phyloP scores from a whole-genome alignment of 2,113 vertebrate species.

The Copsychus sechellarum region DNA sequence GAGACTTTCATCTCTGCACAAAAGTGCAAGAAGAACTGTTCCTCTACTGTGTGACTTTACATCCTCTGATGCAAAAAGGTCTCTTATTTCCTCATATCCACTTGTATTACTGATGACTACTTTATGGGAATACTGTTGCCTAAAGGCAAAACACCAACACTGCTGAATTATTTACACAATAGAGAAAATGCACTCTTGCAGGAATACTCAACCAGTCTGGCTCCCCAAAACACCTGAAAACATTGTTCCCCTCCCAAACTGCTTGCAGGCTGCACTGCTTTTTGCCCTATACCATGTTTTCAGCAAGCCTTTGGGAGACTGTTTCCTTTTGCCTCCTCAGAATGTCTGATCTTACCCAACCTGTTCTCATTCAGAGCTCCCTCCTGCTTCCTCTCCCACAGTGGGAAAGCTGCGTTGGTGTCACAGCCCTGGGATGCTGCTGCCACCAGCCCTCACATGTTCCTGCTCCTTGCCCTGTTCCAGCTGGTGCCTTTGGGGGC shows the following conservation, averaged over 20 bases:
- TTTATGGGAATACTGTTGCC: not conserved
- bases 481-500: not conserved
- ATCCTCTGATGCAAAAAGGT: not conserved
- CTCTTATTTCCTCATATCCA: not conserved
- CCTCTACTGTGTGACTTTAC: not conserved
- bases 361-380: not conserved
- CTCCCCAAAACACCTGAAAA: not conserved
- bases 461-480: not conserved
- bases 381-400: not conserved
- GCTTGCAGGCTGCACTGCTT: not conserved
- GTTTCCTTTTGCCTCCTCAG: not conserved
- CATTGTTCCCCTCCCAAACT: not conserved
- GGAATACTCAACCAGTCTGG: not conserved
- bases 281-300: not conserved
- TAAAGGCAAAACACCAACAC: not conserved
- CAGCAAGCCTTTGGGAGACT: not conserved
- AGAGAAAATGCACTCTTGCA: constrained; percentile 1
- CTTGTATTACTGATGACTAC: not conserved
- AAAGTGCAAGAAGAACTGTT: not conserved
- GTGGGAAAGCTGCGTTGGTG: not conserved
- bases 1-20: not conserved
- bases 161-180: not conserved
- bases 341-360: not conserved
- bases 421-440: not conserved
- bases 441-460: not conserved